Evolutionary conservation across 2,888 invertebrate genomes (phyloP), one percentile per base, ranked within the genome.

Genomic region (Stenolophus ochropezus): DNA sequence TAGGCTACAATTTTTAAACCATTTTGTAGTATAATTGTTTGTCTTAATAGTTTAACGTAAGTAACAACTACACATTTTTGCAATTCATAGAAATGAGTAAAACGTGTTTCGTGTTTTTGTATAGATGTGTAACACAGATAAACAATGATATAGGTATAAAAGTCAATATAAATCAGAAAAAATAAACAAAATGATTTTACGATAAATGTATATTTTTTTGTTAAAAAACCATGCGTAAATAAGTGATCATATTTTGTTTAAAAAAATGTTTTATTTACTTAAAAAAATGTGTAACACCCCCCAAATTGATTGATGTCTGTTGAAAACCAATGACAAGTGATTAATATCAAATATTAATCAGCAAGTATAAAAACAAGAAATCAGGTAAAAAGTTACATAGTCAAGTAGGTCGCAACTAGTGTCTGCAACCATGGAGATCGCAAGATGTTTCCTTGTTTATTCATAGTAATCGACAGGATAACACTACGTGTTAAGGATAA

Each of bases 391-490:
- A 71, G 65, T 58, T 49, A 27, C 47, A 25, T 49, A 21, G 8
- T 18, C 81, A 81, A 81, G 81, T 81, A 81, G 81, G 81, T 81
- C 81, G 81, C 61, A 81, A 81, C 81, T 81, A 75, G 75, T 51
- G 65, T 75, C 81, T 75, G 49, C 42, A 47, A 25, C 69, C 23
- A 79, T 33, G 61, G 21, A 8, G 42, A 69, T 71, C 16, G 18
- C 20, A 25, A 18, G 18, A 71, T 71, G 27, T 53, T 51, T 25
- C 2, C 8, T 33, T 77, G 47, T 61, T 6, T 33, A 69, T 78
- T 49, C 47, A 78, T 69, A 49, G 49, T 23, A 78, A 27, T 25
- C 1, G 11, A 6, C 1, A 51, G 14, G 51, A 51, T 2, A 51
- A 16, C 14, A 16, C 5, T 51, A 14, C 51, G 2, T 51, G 5